These are phyloP conservation scores for Chalcis sispes DNA, from an alignment of 2,888 invertebrate genomes.

Conservation along the genomic window DNA sequence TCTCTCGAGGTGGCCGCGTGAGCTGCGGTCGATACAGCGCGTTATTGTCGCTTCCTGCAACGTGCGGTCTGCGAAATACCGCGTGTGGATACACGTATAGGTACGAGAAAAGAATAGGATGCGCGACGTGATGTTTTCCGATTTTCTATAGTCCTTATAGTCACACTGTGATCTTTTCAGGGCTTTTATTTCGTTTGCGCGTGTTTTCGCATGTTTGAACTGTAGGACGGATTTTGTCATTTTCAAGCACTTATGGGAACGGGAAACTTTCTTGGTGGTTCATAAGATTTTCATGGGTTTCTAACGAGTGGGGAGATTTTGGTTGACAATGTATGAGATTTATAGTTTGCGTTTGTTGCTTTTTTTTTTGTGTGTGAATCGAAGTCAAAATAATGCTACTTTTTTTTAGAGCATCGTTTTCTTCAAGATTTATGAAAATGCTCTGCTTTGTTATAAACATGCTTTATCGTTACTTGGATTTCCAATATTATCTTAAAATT, in stretches of 20 bases:
- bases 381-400: neutral
- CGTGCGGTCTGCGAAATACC: neutral
- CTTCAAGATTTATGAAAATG: too few relatives aligned
- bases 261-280: neutral
- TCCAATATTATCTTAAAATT: too few relatives aligned
- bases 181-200: conserved; percentile 1
- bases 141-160: too few relatives aligned
- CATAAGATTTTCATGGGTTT: conserved; percentile 34
- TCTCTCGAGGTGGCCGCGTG: neutral
- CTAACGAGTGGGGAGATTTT: conserved; percentile 24
- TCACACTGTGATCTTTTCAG: too few relatives aligned
- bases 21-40: conserved; percentile 5
- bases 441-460: too few relatives aligned
- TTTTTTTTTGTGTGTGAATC: neutral
- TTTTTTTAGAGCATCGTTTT: neutral
- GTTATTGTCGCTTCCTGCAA: conserved; percentile 38
- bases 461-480: too few relatives aligned
- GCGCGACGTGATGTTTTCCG: conserved; percentile 2
- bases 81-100: neutral
- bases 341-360: neutral
- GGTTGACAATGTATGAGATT: conserved; percentile 4
- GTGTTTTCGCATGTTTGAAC: conserved; percentile 26
- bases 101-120: conserved; percentile 8
- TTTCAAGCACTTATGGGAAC: neutral
- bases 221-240: conserved; percentile 9